Base-by-base conservation (phyloP, 2,797 vertebrate genomes). In the Podarcis lilfordi region DNA sequence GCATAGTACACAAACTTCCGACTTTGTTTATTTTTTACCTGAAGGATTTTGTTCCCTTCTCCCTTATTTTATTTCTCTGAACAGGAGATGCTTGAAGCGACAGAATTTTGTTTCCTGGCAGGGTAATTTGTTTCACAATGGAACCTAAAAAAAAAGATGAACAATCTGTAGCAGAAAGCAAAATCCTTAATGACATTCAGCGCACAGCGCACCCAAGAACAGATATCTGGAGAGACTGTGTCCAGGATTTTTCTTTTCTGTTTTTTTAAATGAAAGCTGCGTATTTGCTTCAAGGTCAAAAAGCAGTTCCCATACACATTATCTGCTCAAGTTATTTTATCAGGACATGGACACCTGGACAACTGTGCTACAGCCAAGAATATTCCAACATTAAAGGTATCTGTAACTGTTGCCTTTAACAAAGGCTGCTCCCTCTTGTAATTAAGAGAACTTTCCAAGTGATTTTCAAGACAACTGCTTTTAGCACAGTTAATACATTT, bases 51-150 rank as follows among this genome's bases (percentile, higher is more conserved):
- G 95, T 88, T 96, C 96, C 96, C 88, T 96, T 97, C 90, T 96
- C 97, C 93, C 94, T 97, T 90, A 95, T 91, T 96, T 95, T 96
- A 86, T 61, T 90, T 82, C 96, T 97, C 89, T 94, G 96, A 95
- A 94, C 55, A 96, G 95, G 80, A 92, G 96, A 94, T 88, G 95
- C 91, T 93, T 96, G 97, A 94, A 97, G 91, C 0, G 97, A 97
- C 88, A 97, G 79, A 92, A 96, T 94, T 96, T 96, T 97, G 94
- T 96, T 97, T 96, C 96, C 96, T 95, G 97, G 95, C 68, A 97
- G 88, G 43, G 95, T 94, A 93, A 97, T 95, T 90, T 97, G 96
- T 89, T 97, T 97, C 95, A 97, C 77, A 96, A 97, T 91, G n/a
- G 96, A 96, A 94, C 95, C 97, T 97, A 90, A 91, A 92, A 94